A percentile compares a stretch with the other conserved stretches of the same genome.
Conservation (phyloP, 2,797 vertebrate species). For the Molothrus ater region DNA sequence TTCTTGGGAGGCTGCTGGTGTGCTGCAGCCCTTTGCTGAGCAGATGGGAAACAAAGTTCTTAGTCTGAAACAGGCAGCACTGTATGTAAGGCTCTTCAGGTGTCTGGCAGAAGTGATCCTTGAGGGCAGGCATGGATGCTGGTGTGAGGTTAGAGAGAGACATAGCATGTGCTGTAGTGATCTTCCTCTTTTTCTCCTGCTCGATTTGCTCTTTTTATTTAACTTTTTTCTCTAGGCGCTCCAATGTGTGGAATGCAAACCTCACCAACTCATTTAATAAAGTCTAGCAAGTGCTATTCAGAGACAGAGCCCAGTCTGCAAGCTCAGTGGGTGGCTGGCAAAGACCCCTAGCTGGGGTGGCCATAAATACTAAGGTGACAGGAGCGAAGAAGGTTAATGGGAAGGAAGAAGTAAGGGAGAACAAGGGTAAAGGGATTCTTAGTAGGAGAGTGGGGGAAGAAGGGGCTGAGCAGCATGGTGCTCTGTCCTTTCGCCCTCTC, state of each 20-base stretch:
- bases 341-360: background rate
- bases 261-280: background rate
- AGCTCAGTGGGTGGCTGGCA: slow-evolving; percentile 34
- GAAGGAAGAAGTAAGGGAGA: background rate
- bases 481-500: slow-evolving; percentile 5
- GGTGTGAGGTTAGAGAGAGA: background rate
- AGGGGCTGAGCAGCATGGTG: background rate
- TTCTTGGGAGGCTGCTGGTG: slow-evolving; percentile 15
- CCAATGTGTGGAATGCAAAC: background rate
- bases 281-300: slow-evolving; percentile 16
- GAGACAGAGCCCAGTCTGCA: background rate
- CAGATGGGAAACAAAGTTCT: rapidly evolving
- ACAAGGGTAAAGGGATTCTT: background rate
- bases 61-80: rapidly evolving
- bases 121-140: background rate
- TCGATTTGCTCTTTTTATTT: background rate
- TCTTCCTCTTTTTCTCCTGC: background rate
- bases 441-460: background rate
- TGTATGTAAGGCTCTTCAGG: background rate
- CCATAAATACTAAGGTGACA: slow-evolving; percentile 49
- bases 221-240: background rate
- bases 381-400: slow-evolving; percentile 11
- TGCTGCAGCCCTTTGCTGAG: background rate
- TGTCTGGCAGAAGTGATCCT: background rate
- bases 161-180: rapidly evolving